phyloP scores from a whole-genome alignment of 2,888 invertebrate genomes.

The Volucella inflata region DNA sequence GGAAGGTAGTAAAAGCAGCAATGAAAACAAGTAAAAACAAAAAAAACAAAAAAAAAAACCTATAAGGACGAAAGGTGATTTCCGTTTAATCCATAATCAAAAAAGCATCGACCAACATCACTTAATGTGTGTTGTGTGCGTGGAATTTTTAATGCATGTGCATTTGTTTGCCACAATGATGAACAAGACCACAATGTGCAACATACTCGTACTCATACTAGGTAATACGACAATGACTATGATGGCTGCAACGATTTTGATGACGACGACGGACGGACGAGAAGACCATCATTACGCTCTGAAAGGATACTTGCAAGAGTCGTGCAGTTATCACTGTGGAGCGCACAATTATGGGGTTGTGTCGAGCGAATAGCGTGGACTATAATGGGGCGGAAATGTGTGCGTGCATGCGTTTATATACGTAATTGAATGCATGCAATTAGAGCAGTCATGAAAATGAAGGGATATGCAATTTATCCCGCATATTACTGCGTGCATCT shows the following conservation, averaged over 20 bases:
- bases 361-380: conserved; percentile 57
- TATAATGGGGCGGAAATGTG: conserved; percentile 72
- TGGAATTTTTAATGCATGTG: conserved; percentile 68
- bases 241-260: not conserved
- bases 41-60: conserved; percentile 24
- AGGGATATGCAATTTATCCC: conserved; percentile 38
- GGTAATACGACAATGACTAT: not conserved
- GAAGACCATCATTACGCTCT: conserved; percentile 58
- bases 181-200: too few species aligned
- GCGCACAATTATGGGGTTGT: conserved; percentile 56
- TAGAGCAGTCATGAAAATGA: conserved; percentile 20
- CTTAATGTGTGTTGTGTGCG: conserved; percentile 52
- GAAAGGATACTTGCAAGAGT: conserved; percentile 60
- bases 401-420: conserved; percentile 72
- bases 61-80: conserved; percentile 61
- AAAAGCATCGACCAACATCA: conserved; percentile 65
- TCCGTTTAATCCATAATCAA: conserved; percentile 68
- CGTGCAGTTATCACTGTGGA: conserved; percentile 51
- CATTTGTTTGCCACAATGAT: conserved; percentile 20
- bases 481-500: conserved; percentile 40
- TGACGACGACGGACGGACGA: conserved; percentile 4
- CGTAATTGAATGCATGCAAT: conserved; percentile 71
- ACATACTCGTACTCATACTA: too few species aligned
- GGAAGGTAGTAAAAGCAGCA: not conserved
- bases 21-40: too few species aligned